phyloP scores from a whole-genome alignment of 2,888 invertebrate species.

The Orthosia incerta region DNA sequence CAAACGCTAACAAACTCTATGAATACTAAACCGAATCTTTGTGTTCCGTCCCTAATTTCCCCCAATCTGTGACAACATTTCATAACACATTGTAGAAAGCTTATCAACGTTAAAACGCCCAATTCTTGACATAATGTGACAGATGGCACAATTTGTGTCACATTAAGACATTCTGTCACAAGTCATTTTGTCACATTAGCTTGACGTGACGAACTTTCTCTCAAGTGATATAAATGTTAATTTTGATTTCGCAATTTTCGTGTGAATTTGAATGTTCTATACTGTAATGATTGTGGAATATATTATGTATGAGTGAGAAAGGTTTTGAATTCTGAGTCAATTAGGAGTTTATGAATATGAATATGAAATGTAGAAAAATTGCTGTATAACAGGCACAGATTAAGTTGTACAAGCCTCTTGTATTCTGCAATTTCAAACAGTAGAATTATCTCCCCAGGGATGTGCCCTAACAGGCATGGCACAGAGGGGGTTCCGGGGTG shows the following conservation, averaged over 20 bases:
- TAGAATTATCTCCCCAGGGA: too few species aligned
- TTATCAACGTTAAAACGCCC: neutral
- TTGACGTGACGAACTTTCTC: slow-evolving; percentile 24
- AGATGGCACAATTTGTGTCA: slow-evolving; percentile 18
- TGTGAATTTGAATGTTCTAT: slow-evolving; percentile 8
- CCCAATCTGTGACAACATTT: slow-evolving; percentile 8
- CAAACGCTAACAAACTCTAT: neutral
- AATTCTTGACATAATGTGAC: slow-evolving; percentile 17
- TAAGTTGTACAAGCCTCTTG: neutral
- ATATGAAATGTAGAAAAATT: neutral
- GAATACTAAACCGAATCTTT: neutral
- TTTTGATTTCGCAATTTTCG: slow-evolving; percentile 24
- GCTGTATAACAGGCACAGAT: neutral
- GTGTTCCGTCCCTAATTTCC: neutral
- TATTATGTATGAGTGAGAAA: slow-evolving; percentile 16
- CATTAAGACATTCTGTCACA: slow-evolving; percentile 6
- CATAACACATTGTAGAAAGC: neutral
- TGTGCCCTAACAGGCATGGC: too few species aligned
- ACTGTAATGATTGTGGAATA: slow-evolving; percentile 21
- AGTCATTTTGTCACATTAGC: slow-evolving; percentile 24
- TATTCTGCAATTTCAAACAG: too few species aligned
- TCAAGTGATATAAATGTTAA: slow-evolving; percentile 35
- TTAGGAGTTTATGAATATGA: slow-evolving; percentile 1
- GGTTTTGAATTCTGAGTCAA: slow-evolving; percentile 10
- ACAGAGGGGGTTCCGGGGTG: too few species aligned